phyloP scores from a whole-genome alignment of 2,888 invertebrate species.

The Macrophya alboannulata region DNA sequence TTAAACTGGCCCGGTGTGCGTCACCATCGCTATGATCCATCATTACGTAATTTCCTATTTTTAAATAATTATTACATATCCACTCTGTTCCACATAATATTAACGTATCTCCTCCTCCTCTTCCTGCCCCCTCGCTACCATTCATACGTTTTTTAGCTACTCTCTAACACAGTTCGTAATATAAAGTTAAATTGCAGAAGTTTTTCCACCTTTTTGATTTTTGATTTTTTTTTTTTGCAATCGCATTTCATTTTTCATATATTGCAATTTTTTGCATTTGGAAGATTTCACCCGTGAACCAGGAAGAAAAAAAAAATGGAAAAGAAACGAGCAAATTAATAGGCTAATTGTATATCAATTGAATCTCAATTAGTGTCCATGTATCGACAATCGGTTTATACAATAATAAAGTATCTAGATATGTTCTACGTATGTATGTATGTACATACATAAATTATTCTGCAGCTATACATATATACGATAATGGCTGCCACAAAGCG shows the following conservation, averaged over 20 bases:
- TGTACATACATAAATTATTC: not conserved
- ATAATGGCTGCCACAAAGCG: conserved; percentile 6
- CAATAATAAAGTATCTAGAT: not conserved
- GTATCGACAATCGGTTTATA: not conserved
- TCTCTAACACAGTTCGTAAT: not conserved
- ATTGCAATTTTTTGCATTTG: no score
- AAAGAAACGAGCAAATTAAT: not conserved
- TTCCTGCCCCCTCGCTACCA: not conserved
- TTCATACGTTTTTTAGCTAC: not conserved
- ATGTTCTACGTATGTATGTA: not conserved
- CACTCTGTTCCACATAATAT: not conserved
- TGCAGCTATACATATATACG: not conserved
- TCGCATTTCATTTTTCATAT: no score
- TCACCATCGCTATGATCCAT: not conserved
- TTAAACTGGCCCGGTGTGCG: not conserved
- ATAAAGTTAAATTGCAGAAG: not conserved
- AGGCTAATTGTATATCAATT: conserved; percentile 17
- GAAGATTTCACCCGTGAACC: no score
- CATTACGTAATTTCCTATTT: conserved; percentile 43
- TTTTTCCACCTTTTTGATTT: no score
- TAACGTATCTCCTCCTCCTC: no score
- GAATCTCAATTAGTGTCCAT: not conserved
- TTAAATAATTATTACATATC: conserved; percentile 21
- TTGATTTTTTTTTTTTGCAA: no score
- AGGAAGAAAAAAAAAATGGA: not conserved